Percentiles rank a stretch among this genome's conserved stretches.
Conservation (phyloP, 2,797 vertebrate genomes). For the Dermochelys coriacea region DNA sequence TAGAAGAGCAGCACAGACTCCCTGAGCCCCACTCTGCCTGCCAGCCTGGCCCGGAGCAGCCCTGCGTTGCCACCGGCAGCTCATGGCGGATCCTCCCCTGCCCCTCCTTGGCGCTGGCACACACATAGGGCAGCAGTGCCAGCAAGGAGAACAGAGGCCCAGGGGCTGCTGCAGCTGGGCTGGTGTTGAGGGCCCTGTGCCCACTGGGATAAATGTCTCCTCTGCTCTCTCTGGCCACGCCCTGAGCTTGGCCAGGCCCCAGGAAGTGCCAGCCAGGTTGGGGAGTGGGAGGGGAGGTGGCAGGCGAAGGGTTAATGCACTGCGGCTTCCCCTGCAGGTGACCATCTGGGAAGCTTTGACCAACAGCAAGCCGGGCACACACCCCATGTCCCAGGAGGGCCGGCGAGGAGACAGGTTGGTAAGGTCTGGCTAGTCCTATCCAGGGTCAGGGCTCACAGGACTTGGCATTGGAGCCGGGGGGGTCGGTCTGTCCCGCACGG, state of each 20-base stretch:
- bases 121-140: too few species aligned
- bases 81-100: too few species aligned
- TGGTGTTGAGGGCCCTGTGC: background rate
- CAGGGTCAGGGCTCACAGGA: background rate
- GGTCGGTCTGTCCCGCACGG: too few species aligned
- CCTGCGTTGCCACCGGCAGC: too few species aligned
- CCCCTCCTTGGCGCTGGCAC: background rate
- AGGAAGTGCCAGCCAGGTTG: background rate
- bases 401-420: slow-evolving; percentile 91
- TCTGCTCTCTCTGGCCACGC: background rate
- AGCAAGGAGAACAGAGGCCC: too few species aligned
- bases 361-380: slow-evolving; percentile 96
- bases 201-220: background rate
- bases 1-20: too few species aligned
- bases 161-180: too few species aligned
- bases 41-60: too few species aligned
- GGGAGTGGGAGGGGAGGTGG: background rate
- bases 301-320: background rate
- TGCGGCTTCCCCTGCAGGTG: slow-evolving; percentile 82
- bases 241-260: too few species aligned
- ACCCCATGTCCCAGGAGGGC: slow-evolving; percentile 88
- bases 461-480: rapidly evolving
- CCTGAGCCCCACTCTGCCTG: too few species aligned
- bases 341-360: slow-evolving; percentile 98
- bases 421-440: slow-evolving; percentile 1